A percentile compares a stretch with the other conserved stretches of the same genome.
These are phyloP conservation scores for Peucedramus taeniatus DNA, from an alignment of 2,113 vertebrate species.

Conservation along the genomic window DNA sequence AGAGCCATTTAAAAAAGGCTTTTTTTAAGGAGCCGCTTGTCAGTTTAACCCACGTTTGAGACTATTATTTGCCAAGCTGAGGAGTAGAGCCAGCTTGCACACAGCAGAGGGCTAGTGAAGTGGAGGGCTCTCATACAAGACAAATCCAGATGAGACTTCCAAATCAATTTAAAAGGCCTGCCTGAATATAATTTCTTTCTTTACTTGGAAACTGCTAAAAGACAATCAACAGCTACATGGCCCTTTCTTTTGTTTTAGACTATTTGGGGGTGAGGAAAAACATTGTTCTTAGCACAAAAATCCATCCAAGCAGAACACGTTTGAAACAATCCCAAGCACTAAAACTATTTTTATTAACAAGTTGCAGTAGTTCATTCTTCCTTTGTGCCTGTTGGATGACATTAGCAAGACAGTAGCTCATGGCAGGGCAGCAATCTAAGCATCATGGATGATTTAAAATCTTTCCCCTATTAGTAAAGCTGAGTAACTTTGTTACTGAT, in stretches of 20 bases:
- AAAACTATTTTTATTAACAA: conserved; percentile 1
- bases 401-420: background rate
- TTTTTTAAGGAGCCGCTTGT: background rate
- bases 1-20: background rate
- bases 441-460: background rate
- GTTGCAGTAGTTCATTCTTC: background rate
- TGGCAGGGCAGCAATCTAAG: background rate
- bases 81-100: background rate
- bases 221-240: background rate
- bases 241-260: conserved; percentile 9
- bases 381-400: background rate
- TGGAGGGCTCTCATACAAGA: background rate
- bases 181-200: background rate
- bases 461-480: background rate
- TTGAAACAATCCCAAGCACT: background rate
- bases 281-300: background rate
- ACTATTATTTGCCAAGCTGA: background rate
- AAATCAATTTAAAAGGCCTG: background rate
- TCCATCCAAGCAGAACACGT: background rate
- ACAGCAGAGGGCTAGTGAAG: background rate
- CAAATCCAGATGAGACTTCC: background rate
- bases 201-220: background rate
- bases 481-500: background rate
- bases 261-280: background rate
- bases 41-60: background rate